Conservation (phyloP, 2,113 vertebrate species). For the Calonectris borealis region DNA sequence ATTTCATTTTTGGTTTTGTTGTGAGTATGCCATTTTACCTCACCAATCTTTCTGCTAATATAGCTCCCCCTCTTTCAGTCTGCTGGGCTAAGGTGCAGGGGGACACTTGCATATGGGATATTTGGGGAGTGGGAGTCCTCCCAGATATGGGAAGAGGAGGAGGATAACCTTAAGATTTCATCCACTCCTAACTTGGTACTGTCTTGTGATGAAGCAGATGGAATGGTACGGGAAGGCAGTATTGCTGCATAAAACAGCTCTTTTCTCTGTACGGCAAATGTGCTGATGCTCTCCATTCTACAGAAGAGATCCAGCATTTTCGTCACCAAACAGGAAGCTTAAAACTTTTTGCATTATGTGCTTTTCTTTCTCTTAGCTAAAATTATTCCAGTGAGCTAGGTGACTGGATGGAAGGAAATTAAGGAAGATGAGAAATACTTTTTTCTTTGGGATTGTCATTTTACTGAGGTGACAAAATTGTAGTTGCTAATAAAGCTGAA, state of each 20-base stretch:
- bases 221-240: background rate
- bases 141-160: background rate
- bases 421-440: background rate
- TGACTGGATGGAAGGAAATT: background rate
- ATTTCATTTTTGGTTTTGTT: conserved; percentile 69
- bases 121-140: background rate
- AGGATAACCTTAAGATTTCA: background rate
- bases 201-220: background rate
- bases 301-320: background rate
- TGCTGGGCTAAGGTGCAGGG: conserved; percentile 69
- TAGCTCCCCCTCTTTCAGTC: conserved; percentile 77
- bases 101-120: background rate
- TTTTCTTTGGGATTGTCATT: background rate
- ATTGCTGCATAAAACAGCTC: background rate
- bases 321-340: background rate
- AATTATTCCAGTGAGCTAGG: background rate
- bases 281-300: background rate
- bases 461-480: background rate
- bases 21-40: conserved; percentile 69
- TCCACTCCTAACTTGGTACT: background rate
- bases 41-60: conserved; percentile 77
- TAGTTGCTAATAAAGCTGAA: background rate
- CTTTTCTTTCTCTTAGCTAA: background rate
- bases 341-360: background rate
- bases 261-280: background rate